phyloP scores from a whole-genome alignment of 2,888 invertebrate genomes.

The Melanotus villosus region DNA sequence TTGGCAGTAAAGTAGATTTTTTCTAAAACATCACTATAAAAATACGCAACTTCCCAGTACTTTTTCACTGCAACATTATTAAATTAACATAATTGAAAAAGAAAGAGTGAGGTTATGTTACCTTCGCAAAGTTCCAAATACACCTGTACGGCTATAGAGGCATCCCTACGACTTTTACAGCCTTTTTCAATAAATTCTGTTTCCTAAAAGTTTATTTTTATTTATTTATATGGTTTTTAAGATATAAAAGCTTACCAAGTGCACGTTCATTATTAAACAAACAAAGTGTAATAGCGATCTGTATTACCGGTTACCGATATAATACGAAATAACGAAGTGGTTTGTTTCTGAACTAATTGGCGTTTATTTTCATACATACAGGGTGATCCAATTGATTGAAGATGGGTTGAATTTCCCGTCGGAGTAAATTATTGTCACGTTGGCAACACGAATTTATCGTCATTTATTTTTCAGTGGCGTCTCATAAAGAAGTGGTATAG shows the following conservation, averaged over 20 bases:
- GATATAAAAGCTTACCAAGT: background rate
- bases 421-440: no score
- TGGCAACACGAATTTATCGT: no score
- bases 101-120: constrained; percentile 54
- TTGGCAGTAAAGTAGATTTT: constrained; percentile 67
- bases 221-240: no score
- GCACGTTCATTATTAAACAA: background rate
- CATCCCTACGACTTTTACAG: constrained; percentile 66
- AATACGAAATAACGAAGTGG: no score
- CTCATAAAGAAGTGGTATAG: no score
- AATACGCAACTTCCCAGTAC: constrained; percentile 69
- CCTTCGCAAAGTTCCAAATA: constrained; percentile 73
- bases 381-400: no score
- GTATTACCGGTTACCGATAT: no score
- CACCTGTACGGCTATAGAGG: constrained; percentile 70
- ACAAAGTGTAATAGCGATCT: no score
- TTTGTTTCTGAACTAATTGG: no score
- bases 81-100: constrained; percentile 37
- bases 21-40: constrained; percentile 64
- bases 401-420: no score
- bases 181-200: constrained; percentile 68
- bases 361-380: no score
- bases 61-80: constrained; percentile 63
- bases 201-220: constrained; percentile 64
- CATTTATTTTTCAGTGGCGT: no score